Conservation (phyloP, 2,797 vertebrate species). For the Tapera naevia region DNA sequence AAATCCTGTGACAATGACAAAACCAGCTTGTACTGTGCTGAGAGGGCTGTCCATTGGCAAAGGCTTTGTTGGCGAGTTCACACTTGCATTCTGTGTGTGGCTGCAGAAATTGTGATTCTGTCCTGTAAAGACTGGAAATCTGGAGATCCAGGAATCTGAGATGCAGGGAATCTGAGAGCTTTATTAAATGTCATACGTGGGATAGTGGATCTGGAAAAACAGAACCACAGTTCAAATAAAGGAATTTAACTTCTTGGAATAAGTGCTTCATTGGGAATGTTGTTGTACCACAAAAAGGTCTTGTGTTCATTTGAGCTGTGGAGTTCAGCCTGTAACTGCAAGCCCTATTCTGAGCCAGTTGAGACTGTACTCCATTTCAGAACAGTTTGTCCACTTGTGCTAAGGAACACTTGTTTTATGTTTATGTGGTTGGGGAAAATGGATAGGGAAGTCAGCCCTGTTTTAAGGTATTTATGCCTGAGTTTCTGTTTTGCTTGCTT, state of each 20-base stretch:
- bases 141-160: not conserved
- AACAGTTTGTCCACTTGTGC: not conserved
- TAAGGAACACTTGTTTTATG: not conserved
- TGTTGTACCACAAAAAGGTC: not conserved
- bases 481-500: not conserved
- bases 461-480: not conserved
- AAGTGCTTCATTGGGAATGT: not conserved
- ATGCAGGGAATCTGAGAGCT: not conserved
- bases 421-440: not conserved
- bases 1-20: constrained; percentile 35
- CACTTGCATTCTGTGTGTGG: not conserved
- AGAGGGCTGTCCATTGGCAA: not conserved
- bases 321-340: not conserved
- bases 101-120: not conserved
- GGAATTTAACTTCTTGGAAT: not conserved
- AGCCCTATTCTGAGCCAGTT: not conserved
- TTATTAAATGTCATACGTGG: rapidly evolving
- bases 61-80: not conserved
- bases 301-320: not conserved
- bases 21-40: not conserved
- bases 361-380: not conserved
- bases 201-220: not conserved
- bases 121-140: not conserved
- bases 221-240: not conserved
- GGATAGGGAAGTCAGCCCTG: not conserved